These are phyloP conservation scores for Epizoanthus stellaris DNA, from an alignment of 92 coral and sea anemone species.

Conservation along the genomic window DNA sequence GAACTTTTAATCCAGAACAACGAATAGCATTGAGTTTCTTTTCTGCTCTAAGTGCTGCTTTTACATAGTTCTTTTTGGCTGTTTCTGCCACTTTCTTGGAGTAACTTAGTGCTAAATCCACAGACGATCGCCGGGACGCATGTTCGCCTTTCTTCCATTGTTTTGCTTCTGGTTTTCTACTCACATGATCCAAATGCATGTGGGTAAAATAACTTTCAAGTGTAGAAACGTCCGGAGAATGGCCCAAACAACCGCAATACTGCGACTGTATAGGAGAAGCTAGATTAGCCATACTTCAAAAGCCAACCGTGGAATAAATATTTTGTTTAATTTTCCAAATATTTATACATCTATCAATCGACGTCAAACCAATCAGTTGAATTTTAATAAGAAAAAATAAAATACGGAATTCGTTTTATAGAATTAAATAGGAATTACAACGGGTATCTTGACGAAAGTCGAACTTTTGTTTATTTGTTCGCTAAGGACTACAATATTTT, in stretches of 20 bases:
- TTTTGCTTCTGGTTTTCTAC: not conserved
- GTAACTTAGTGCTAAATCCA: slow-evolving; percentile 1
- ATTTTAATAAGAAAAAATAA: not conserved
- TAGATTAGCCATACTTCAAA: not conserved
- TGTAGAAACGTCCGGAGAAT: not conserved
- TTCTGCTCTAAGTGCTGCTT: slow-evolving; percentile 32
- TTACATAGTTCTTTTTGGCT: slow-evolving; percentile 17
- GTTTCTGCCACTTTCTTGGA: slow-evolving; percentile 18
- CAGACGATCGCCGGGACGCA: not conserved
- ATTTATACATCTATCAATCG: not conserved
- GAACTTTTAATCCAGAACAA: slow-evolving; percentile 3
- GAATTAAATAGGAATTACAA: slow-evolving; percentile 5
- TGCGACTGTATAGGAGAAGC: not conserved
- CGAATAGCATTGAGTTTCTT: not conserved
- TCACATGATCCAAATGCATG: not conserved
- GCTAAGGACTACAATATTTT: not conserved
- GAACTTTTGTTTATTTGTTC: not conserved
- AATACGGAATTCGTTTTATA: slow-evolving; percentile 23
- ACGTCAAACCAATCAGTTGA: not conserved
- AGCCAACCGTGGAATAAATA: not conserved
- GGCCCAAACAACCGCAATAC: not conserved
- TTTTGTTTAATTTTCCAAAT: not conserved
- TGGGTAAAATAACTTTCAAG: slow-evolving; percentile 8
- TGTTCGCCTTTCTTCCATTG: not conserved
- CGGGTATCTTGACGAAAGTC: not conserved